A percentile compares a stretch with the other conserved stretches of the same genome.
phyloP scores from a whole-genome alignment of 2,888 invertebrate species.

The Cerastis rubricosa region DNA sequence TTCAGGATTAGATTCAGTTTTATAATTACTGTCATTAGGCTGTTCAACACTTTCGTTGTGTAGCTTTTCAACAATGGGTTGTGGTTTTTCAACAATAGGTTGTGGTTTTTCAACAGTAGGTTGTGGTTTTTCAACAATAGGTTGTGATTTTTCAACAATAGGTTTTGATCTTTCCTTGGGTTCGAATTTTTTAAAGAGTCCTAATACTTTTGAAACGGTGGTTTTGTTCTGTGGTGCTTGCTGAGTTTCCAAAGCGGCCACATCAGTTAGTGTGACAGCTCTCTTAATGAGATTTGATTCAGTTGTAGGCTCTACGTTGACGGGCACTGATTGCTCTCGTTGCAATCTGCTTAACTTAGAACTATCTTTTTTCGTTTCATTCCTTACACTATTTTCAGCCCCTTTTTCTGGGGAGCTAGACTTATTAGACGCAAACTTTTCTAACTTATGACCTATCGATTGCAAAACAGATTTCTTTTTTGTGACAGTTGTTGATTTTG shows the following conservation, averaged over 20 bases:
- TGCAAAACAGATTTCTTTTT: constrained; percentile 93
- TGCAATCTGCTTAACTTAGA: constrained; percentile 91
- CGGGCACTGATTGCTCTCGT: constrained; percentile 93
- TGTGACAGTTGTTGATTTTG: constrained; percentile 77
- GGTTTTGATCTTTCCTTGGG: constrained; percentile 89
- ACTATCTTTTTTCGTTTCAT: constrained; percentile 76
- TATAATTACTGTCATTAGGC: constrained; percentile 66
- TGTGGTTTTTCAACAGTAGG: constrained; percentile 80
- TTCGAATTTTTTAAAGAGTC: constrained; percentile 94
- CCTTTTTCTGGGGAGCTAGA: constrained; percentile 88
- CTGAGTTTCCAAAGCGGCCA: constrained; percentile 87
- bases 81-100: constrained; percentile 66
- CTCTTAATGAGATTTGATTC: constrained; percentile 93
- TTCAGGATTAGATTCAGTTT: constrained; percentile 70
- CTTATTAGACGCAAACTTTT: constrained; percentile 92
- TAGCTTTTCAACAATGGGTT: constrained; percentile 11
- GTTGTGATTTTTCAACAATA: constrained; percentile 75
- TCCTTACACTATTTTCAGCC: constrained; percentile 74
- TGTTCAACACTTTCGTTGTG: constrained; percentile 71
- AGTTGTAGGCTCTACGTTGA: constrained; percentile 88
- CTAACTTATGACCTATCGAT: constrained; percentile 94
- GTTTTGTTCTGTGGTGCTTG: constrained; percentile 90
- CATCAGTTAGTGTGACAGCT: constrained; percentile 93
- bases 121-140: constrained; percentile 78
- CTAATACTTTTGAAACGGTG: constrained; percentile 94